Percentiles rank a stretch among this genome's conserved stretches.
These are phyloP conservation scores for Corythaeola cristata DNA, from an alignment of 2,113 vertebrate genomes.

Conservation along the genomic window DNA sequence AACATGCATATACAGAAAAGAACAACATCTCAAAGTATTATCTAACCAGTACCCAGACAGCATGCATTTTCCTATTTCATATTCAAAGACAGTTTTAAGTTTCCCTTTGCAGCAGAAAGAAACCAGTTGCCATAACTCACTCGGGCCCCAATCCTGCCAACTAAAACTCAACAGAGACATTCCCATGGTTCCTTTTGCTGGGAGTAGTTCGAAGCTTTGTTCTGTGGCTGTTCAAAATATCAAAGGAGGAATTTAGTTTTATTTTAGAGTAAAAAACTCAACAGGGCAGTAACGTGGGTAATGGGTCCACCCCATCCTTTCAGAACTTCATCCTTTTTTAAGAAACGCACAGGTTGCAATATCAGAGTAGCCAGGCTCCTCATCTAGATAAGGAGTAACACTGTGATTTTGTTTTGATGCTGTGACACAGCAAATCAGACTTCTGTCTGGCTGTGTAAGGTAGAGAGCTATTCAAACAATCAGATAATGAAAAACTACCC, in stretches of 20 bases:
- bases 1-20: not conserved
- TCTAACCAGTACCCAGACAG: not conserved
- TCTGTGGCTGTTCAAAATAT: not conserved
- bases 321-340: not conserved
- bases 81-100: not conserved
- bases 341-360: not conserved
- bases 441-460: not conserved
- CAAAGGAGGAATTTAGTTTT: not conserved
- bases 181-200: not conserved
- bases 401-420: not conserved
- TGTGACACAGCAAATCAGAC: not conserved
- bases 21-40: not conserved
- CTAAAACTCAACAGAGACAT: not conserved
- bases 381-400: not conserved
- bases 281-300: fast-evolving
- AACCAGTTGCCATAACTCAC: not conserved
- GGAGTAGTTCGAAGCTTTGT: not conserved
- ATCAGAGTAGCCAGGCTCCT: not conserved
- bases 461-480: not conserved
- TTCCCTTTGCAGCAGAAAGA: not conserved
- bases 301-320: not conserved
- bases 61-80: not conserved
- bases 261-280: not conserved
- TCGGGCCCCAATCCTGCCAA: not conserved
- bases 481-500: conserved; percentile 29